phyloP scores from a whole-genome alignment of 1,140 invertebrate genomes.

The Drosophila yakuba region DNA sequence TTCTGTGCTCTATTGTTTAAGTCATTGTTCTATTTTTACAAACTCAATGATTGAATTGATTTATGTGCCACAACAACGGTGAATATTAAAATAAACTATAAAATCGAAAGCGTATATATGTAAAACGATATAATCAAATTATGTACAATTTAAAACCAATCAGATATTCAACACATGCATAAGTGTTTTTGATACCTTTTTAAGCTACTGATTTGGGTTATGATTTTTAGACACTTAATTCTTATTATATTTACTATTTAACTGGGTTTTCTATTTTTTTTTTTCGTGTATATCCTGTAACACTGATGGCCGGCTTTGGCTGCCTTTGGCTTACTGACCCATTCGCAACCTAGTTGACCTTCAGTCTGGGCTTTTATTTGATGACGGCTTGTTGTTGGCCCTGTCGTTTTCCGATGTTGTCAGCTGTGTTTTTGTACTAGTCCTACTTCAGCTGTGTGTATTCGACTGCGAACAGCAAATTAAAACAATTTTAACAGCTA shows the following conservation, averaged over 20 bases:
- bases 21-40: constrained; percentile 1
- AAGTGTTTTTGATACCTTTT: too few species aligned
- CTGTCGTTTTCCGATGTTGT: constrained; percentile 31
- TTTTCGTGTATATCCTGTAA: constrained; percentile 3
- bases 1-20: background rate
- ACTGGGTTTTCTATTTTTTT: background rate
- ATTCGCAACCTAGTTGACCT: constrained; percentile 45
- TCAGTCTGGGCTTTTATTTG: constrained; percentile 48
- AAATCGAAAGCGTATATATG: background rate
- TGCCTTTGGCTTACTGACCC: constrained; percentile 34
- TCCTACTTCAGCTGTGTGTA: constrained; percentile 40
- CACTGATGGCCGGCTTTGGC: constrained; percentile 6
- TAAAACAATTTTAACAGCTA: constrained; percentile 83
- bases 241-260: too few species aligned
- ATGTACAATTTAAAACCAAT: too few species aligned
- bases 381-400: constrained; percentile 48
- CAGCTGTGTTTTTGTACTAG: constrained; percentile 9
- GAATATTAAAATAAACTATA: background rate
- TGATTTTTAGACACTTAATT: too few species aligned
- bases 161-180: too few species aligned
- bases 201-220: too few species aligned
- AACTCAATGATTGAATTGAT: background rate
- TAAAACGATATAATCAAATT: background rate
- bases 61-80: background rate
- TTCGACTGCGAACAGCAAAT: constrained; percentile 63